Percentiles rank a stretch among this genome's conserved stretches.
Conservation (phyloP, 2,888 invertebrate genomes). For the Argyresthia albistria region DNA sequence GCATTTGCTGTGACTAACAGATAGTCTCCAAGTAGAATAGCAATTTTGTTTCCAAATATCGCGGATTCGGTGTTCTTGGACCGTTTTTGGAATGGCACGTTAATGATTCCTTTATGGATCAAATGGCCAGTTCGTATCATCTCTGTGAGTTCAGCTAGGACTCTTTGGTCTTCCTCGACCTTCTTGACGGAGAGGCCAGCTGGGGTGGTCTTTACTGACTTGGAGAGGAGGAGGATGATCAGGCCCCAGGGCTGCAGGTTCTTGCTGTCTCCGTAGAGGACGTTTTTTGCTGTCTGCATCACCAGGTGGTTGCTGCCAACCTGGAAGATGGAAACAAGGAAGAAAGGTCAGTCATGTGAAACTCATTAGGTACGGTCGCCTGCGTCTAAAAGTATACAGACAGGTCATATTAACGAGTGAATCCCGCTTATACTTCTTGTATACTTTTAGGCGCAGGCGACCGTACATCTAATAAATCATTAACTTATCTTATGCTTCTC, state of each 20-base stretch:
- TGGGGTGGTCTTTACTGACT: conserved; percentile 76
- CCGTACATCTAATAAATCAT: too few species aligned
- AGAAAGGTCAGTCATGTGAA: too few species aligned
- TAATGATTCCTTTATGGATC: conserved; percentile 78
- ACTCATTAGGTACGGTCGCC: too few species aligned
- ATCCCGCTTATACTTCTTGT: too few species aligned
- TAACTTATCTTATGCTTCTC: too few species aligned
- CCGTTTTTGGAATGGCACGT: conserved; percentile 64
- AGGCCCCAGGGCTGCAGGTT: conserved; percentile 91
- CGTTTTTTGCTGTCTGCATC: conserved; percentile 86
- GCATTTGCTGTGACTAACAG: conserved; percentile 85
- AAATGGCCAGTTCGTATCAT: conserved; percentile 90
- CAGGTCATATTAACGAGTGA: too few species aligned
- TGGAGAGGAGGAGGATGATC: conserved; percentile 85
- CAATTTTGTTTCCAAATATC: conserved; percentile 91
- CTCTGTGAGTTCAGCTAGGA: conserved; percentile 80
- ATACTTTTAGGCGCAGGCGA: too few species aligned
- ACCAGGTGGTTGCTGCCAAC: conserved; percentile 90
- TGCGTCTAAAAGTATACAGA: too few species aligned
- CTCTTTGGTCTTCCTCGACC: conserved; percentile 61
- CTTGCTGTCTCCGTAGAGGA: conserved; percentile 86
- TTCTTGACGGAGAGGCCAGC: conserved; percentile 73
- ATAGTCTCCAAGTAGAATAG: conserved; percentile 88
- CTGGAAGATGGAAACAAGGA: conserved; percentile 21
- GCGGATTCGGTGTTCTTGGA: conserved; percentile 78